Conservation (phyloP, 2,888 invertebrate genomes). For the Dasypolia templi region DNA sequence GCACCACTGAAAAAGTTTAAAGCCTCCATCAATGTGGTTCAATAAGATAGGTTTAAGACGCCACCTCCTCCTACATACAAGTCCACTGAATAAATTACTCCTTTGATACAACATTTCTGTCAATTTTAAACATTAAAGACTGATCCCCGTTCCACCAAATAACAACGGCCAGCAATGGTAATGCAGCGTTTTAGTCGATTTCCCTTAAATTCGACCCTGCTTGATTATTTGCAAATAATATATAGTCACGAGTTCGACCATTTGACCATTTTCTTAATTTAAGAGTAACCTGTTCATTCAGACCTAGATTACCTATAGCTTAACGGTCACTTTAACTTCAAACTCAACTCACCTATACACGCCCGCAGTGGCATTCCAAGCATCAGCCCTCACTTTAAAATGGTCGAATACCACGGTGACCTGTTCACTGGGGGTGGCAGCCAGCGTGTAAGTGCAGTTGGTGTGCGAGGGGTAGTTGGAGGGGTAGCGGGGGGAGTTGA, state of each 20-base stretch:
- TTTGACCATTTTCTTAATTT: no score
- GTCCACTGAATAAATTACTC: background rate
- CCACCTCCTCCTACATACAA: background rate
- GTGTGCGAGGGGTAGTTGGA: constrained; percentile 98
- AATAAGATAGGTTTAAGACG: background rate
- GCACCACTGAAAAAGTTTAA: constrained; percentile 88
- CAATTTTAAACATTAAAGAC: background rate
- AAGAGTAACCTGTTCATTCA: background rate
- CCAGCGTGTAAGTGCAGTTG: constrained; percentile 97
- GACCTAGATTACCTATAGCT: background rate
- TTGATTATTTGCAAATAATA: background rate
- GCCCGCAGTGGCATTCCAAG: constrained; percentile 93
- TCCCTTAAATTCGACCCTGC: background rate
- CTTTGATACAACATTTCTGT: background rate
- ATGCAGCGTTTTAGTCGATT: background rate
- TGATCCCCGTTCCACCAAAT: background rate
- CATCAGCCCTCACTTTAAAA: constrained; percentile 96
- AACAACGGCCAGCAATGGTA: background rate
- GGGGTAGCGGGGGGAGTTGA: constrained; percentile 99
- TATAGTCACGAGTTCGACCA: background rate
- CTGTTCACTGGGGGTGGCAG: constrained; percentile 96
- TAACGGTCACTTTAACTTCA: background rate
- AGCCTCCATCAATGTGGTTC: background rate
- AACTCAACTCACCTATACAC: constrained; percentile 80
- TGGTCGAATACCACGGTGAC: constrained; percentile 97